These are phyloP conservation scores for Gastracanthus pulcherrimus DNA, from an alignment of 2,888 invertebrate species.

Conservation along the genomic window DNA sequence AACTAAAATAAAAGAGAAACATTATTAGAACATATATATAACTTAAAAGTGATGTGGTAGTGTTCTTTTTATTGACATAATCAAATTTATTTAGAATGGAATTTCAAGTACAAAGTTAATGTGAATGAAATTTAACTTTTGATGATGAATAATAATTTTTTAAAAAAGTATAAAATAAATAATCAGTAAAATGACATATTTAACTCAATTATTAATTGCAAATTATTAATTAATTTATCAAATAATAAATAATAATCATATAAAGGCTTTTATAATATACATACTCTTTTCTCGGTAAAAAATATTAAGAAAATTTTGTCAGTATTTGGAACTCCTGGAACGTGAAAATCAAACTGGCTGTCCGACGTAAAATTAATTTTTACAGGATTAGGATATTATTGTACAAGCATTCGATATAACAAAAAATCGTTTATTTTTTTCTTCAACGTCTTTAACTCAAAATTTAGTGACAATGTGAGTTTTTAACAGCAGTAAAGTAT, in stretches of 20 bases:
- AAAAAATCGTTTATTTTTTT: slow-evolving; percentile 38
- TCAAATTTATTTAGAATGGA: background rate
- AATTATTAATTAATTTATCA: background rate
- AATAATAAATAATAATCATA: background rate
- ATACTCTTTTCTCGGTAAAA: slow-evolving; percentile 51
- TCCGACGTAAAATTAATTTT: slow-evolving; percentile 11
- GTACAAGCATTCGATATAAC: slow-evolving; percentile 21
- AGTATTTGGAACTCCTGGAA: slow-evolving; percentile 35
- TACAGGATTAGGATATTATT: slow-evolving; percentile 25
- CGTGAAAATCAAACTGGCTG: slow-evolving; percentile 25
- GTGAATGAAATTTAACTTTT: background rate
- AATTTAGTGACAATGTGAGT: slow-evolving; percentile 5
- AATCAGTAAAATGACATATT: background rate
- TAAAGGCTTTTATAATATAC: slow-evolving; percentile 43
- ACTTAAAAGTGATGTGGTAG: background rate
- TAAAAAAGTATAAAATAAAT: slow-evolving; percentile 1
- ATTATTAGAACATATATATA: background rate
- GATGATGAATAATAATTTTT: slow-evolving; percentile 1
- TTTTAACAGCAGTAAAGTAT: slow-evolving; percentile 16
- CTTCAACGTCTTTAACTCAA: slow-evolving; percentile 28
- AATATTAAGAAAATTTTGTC: slow-evolving; percentile 51
- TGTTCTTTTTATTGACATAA: too few species aligned
- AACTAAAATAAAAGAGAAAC: slow-evolving; percentile 46
- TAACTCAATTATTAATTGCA: background rate
- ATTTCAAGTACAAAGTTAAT: background rate